Conservation (phyloP, 2,113 vertebrate species). For the Cynocephalus volans region DNA sequence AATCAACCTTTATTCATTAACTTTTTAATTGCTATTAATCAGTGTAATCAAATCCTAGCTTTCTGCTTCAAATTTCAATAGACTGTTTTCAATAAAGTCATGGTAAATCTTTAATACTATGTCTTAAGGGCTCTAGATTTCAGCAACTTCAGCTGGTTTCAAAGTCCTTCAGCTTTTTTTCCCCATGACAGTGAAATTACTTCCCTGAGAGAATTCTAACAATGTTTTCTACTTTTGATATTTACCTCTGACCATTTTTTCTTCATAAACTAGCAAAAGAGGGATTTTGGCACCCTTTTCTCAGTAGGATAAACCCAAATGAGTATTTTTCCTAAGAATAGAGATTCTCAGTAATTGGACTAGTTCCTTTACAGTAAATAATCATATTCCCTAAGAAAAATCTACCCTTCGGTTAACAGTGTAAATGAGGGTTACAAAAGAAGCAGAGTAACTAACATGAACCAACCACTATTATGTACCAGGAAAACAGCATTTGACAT, state of each 20-base stretch:
- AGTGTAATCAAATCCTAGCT: not conserved
- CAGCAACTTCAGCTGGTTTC: not conserved
- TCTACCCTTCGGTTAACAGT: not conserved
- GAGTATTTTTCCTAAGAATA: not conserved
- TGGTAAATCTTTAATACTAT: not conserved
- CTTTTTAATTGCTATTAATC: constrained; percentile 26
- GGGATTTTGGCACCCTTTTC: not conserved
- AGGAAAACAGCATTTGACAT: constrained; percentile 38
- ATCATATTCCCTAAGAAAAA: constrained; percentile 14
- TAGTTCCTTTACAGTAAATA: constrained; percentile 12
- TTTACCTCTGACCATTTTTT: not conserved
- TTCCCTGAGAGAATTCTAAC: not conserved
- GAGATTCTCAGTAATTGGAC: not conserved
- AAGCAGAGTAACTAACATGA: not conserved
- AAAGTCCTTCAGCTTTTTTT: not conserved
- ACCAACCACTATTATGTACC: not conserved
- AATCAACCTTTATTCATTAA: constrained; percentile 20
- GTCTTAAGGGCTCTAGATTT: not conserved
- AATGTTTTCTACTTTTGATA: not conserved
- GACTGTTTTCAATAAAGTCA: not conserved
- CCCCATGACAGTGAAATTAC: not conserved
- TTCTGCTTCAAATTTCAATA: not conserved
- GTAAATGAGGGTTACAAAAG: not conserved
- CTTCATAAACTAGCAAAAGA: not conserved
- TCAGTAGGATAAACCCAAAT: not conserved